These are phyloP conservation scores for Charanyca ferruginea DNA, from an alignment of 2,888 invertebrate genomes.

Conservation along the genomic window DNA sequence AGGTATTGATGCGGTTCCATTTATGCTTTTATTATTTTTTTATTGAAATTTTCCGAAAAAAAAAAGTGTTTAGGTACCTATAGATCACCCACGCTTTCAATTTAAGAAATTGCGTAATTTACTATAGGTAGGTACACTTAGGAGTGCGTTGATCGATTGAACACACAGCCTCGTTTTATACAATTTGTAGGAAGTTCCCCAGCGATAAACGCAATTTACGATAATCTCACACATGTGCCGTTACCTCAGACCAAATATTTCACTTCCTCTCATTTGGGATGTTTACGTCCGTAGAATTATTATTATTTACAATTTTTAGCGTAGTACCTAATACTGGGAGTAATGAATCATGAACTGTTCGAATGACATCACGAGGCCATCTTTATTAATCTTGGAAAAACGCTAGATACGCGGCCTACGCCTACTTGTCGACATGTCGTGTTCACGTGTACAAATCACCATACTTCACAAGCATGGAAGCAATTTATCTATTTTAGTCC, in stretches of 20 bases:
- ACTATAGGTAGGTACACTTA: slow-evolving; percentile 18
- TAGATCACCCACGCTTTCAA: slow-evolving; percentile 12
- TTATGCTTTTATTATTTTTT: slow-evolving; percentile 1
- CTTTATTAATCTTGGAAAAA: slow-evolving; percentile 37
- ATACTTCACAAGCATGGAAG: slow-evolving; percentile 14
- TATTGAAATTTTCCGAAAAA: slow-evolving; percentile 7
- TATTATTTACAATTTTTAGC: not conserved
- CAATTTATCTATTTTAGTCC: slow-evolving; percentile 27
- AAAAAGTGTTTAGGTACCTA: slow-evolving; percentile 10
- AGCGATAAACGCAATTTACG: slow-evolving; percentile 46
- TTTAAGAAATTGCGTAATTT: slow-evolving; percentile 30
- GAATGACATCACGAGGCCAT: slow-evolving; percentile 31
- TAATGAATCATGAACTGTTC: slow-evolving; percentile 15
- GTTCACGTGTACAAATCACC: slow-evolving; percentile 29
- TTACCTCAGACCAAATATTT: slow-evolving; percentile 31
- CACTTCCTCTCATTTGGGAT: slow-evolving; percentile 26
- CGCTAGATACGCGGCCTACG: slow-evolving; percentile 12
- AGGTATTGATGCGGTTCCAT: not conserved
- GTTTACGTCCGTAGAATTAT: slow-evolving; percentile 4
- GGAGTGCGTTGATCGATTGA: slow-evolving; percentile 20
- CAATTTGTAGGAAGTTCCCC: slow-evolving; percentile 40
- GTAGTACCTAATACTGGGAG: slow-evolving; percentile 17
- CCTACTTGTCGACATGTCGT: slow-evolving; percentile 16
- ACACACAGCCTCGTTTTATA: slow-evolving; percentile 35
- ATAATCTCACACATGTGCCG: slow-evolving; percentile 46